Base-by-base conservation (phyloP, 2,797 vertebrate genomes). In the Myotis myotis region DNA sequence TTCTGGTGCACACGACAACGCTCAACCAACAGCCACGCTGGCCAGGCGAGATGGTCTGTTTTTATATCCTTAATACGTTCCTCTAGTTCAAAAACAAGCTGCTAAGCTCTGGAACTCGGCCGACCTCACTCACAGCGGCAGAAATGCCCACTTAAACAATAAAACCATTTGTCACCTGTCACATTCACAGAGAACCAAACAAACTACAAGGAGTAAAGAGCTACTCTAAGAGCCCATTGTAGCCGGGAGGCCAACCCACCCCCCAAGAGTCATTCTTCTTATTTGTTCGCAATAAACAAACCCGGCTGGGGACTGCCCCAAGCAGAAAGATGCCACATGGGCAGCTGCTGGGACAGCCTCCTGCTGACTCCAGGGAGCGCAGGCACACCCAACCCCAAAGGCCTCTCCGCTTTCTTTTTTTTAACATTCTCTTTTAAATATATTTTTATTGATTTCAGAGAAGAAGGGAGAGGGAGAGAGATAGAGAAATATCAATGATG, bases 291-390 rank as follows among this genome's bases (percentile, higher is more conserved):
- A 44, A 41, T 3, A 6, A 64, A 53, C 7, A 11, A 41, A 20
- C 7, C 6, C 11, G 4, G 9, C 4, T 9, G 33, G 66, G 79
- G 4, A 17, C 44, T 5, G 13, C 57, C 3, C 1, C 16, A 8
- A 36, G 64, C 44, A 25, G 55, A 13, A 17, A 1, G 3, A 1
- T 28, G 36, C 10, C 25, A n/a, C 55, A 53, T 3, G 17, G 33
- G 19, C 3, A 0, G 4, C 28, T 20, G n/a, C 2, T 7, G 28
- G 28, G 47, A 22, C 57, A 20, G 10, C 5, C 33, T 28, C 22
- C 71, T 33, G 47, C 36, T 11, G 20, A 41, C 33, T 49, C 49
- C 30, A 5, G 9, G 0, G 22, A 38, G 75, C 13, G 33, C 8
- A 28, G 72, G 28, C 47, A 44, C 55, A 12, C 11, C 0, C 2